phyloP scores from a whole-genome alignment of 2,113 vertebrate genomes.

The Corydoras maculifer region DNA sequence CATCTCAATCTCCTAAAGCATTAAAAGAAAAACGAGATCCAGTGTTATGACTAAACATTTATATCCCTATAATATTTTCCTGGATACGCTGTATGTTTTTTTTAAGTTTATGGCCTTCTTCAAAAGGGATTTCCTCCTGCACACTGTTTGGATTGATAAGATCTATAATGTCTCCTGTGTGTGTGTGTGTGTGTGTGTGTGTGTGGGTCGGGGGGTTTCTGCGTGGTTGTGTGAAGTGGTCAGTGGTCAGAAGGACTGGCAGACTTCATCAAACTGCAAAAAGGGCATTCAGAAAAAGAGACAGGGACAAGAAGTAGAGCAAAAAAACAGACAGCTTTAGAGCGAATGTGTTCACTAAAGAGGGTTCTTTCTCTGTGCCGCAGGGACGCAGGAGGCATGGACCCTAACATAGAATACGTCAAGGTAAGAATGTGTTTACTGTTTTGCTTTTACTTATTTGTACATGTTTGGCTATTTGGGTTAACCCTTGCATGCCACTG shows the following conservation, averaged over 20 bases:
- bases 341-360: constrained; percentile 43
- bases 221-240: constrained; percentile 37
- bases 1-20: neutral
- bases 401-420: constrained; percentile 73
- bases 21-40: too few species aligned
- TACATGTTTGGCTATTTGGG: neutral
- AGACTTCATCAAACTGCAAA: constrained; percentile 20
- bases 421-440: constrained; percentile 66
- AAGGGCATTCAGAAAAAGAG: neutral
- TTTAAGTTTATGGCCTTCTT: constrained; percentile 7
- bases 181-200: too few species aligned
- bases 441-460: neutral
- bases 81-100: too few species aligned
- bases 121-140: constrained; percentile 22
- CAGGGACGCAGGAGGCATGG: constrained; percentile 67
- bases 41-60: too few species aligned
- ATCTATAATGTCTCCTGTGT: constrained; percentile 21
- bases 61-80: too few species aligned
- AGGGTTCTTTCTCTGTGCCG: constrained; percentile 47
- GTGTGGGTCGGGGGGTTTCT: constrained; percentile 10
- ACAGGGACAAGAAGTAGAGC: neutral
- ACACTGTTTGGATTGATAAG: constrained; percentile 25
- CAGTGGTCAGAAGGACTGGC: constrained; percentile 13
- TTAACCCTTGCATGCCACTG: neutral
- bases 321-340: neutral